Base-by-base conservation (phyloP, 2,797 vertebrate genomes). In the Graptemys geographica region DNA sequence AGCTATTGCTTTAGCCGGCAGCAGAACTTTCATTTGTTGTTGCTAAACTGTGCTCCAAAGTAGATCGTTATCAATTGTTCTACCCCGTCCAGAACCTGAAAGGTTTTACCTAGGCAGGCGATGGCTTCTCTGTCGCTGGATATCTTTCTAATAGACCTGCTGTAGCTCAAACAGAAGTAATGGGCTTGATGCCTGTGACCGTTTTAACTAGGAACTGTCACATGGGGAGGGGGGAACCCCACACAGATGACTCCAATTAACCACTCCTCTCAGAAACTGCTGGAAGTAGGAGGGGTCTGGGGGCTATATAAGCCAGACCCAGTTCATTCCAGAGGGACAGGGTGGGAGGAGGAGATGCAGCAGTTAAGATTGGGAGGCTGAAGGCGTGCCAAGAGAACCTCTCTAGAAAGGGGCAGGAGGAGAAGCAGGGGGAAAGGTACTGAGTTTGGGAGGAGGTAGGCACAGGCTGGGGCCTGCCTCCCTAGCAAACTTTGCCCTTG, bases 31-130 rank as follows among this genome's bases (percentile, higher is more conserved):
- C 69, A 37, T 84, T 84, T 27, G 79, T 84, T 83, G 11, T 33
- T 5, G 79, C 90, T 87, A 44, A 3, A 11, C 41, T 18, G 74
- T 2, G 65, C 83, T 94, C 92, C 86, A 16, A 51, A 95, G 79
- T 0, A 0, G 92, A 88, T 95, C 80, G 1, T 52, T 65, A 57
- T 6, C 23, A 0, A 89, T 81, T 96, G 92, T 96, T 97, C 95
- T 94, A 87, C 23, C 6, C 41, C 2, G 4, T 8, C 76, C 81
- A 28, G 85, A 84, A 15, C 79, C 56, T 81, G 87, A 79, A 59
- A 56, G 81, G 56, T 92, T 96, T 89, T 52, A 53, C 81, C 94
- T 92, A 88, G 74, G 53, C 51, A 87, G 87, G 87, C 49, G 21
- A 72, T 1, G 19, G 72, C 31, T 65, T 65, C 33, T 65, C 33